phyloP scores from a whole-genome alignment of 2,113 vertebrate species.

The Narcine bancroftii region DNA sequence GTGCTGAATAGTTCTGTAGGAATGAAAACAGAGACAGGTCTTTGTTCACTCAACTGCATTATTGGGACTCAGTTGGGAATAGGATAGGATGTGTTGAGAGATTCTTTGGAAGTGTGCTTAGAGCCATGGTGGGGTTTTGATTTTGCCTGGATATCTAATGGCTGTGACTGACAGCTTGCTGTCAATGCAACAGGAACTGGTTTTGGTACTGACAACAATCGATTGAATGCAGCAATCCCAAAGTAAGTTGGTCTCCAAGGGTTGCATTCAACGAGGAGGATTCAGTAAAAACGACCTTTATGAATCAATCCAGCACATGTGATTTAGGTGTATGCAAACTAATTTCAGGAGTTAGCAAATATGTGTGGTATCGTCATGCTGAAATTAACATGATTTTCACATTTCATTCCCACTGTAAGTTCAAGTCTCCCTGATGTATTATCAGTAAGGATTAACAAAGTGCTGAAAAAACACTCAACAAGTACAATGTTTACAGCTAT shows the following conservation, averaged over 20 bases:
- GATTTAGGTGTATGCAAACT: too few species aligned
- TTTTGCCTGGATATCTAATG: neutral
- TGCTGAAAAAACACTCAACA: too few species aligned
- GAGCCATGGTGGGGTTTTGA: neutral
- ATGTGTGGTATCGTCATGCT: neutral
- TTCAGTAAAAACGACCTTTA: neutral
- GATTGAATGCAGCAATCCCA: neutral
- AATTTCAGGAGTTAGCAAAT: neutral
- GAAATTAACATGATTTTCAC: neutral
- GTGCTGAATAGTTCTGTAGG: neutral
- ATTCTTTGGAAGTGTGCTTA: neutral
- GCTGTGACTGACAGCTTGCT: neutral
- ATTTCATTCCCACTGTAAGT: neutral
- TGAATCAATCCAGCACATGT: too few species aligned
- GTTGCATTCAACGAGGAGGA: neutral
- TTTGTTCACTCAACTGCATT: neutral
- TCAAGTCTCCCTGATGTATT: neutral
- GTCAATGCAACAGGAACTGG: neutral
- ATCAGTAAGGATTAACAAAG: neutral
- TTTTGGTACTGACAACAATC: neutral
- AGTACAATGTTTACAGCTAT: too few species aligned
- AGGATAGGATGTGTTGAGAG: neutral
- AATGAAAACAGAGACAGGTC: neutral
- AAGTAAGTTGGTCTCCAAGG: neutral
- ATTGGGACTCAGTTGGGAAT: neutral